Conservation (phyloP, 2,888 invertebrate genomes). For the Pherbina coryleti region DNA sequence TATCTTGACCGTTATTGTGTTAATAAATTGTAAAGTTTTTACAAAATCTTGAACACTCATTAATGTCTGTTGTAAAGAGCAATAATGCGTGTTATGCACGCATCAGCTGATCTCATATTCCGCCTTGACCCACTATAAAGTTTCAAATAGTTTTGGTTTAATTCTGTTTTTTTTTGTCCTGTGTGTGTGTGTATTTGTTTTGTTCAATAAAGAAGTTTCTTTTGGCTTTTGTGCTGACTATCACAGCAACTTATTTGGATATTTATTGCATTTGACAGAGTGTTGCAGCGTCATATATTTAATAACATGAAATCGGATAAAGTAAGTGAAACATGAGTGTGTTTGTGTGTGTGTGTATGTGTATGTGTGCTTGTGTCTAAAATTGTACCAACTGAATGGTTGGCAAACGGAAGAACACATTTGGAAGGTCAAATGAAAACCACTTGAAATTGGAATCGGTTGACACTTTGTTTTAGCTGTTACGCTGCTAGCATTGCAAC, state of each 20-base stretch:
- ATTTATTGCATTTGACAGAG: constrained; percentile 16
- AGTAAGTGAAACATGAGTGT: neutral
- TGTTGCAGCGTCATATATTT: constrained; percentile 4
- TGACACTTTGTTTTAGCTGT: constrained; percentile 18
- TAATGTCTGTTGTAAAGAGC: no score
- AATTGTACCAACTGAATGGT: neutral
- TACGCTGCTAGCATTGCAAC: neutral
- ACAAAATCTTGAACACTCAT: no score
- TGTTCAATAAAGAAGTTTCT: neutral
- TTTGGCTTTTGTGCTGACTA: neutral
- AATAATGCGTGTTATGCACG: no score
- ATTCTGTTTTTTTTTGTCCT: no score
- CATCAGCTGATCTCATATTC: no score
- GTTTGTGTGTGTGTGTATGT: neutral
- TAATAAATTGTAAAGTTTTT: no score
- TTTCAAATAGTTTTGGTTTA: no score
- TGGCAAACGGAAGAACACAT: neutral
- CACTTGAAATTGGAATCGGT: constrained; percentile 19
- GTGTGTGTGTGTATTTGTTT: neutral
- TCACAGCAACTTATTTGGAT: neutral
- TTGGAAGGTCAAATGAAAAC: constrained; percentile 28
- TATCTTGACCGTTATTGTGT: no score
- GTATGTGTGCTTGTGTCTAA: neutral
- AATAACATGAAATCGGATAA: neutral
- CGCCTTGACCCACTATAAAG: no score